Base-by-base conservation (phyloP, 53 echinoderm and acorn worm genomes). In the Holothuria leucospilota region DNA sequence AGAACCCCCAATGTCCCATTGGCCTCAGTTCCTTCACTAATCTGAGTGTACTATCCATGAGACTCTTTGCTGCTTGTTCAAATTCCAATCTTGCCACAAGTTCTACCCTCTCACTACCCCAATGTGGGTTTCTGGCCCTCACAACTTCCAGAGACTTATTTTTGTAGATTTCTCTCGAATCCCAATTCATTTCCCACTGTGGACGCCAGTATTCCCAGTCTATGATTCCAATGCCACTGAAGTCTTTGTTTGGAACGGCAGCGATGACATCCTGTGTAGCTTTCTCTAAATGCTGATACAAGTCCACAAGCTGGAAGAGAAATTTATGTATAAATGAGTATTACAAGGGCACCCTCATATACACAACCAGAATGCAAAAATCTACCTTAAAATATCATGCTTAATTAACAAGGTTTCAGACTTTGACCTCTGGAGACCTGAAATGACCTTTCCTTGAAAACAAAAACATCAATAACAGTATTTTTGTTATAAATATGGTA, bases 141-240 rank as follows among this genome's bases (percentile, higher is more conserved):
- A 91, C 91, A 6, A 91, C 24, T 3, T 80, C 65, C 4, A 82
- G 15, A 7, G 94, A 93, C 29, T 85, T 85, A 1, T 28, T 10
- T 9, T 41, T 39, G 64, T 91, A 91, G 21, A 41, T 84, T 6
- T 34, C 29, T 20, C 63, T 29, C 10, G 42, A 8, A 21, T 11
- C 69, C 20, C 3, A 53, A 56, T 88, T 88, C 25, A 29, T 10
- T 15, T 82, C 91, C 88, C 91, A 88, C 7, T 39, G 41, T 2
- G 91, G 91, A 8, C 42, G 49, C 94, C 94, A 93, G 29, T 56
- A 59, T 59, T 93, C 94, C 94, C 94, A 93, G 86, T 93, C 94
- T 28, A 93, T 91, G 73, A 93, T 71, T 7, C 69, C 88, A 12
- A 91, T 60, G 13, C 94, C 91, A 10, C 70, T 67, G 69, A 72